These are phyloP conservation scores for Caenorhabditis inopinata DNA, from an alignment of 1,140 invertebrate species.

Conservation along the genomic window DNA sequence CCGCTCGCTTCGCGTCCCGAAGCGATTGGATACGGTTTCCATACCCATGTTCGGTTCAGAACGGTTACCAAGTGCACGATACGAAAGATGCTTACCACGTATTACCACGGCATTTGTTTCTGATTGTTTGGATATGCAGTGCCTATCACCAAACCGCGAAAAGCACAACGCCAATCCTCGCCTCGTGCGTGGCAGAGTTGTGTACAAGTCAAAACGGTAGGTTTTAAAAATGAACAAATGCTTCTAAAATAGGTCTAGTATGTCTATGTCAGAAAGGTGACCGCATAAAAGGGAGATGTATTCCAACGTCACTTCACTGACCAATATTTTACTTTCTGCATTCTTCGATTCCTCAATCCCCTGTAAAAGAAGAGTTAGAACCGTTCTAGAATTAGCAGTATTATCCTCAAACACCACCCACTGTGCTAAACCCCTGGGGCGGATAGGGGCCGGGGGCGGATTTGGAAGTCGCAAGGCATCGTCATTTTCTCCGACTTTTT, in stretches of 20 bases:
- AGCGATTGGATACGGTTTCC: neutral
- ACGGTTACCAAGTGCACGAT: neutral
- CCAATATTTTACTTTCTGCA: neutral
- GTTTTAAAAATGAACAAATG: neutral
- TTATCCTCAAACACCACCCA: constrained; percentile 23
- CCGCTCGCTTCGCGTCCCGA: constrained; percentile 4
- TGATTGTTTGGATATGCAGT: constrained; percentile 33
- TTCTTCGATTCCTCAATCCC: neutral
- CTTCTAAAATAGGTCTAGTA: neutral
- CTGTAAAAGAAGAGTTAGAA: constrained; percentile 16
- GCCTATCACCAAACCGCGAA: neutral
- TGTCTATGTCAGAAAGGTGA: neutral
- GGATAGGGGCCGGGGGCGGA: constrained; percentile 24
- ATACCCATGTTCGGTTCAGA: constrained; percentile 38
- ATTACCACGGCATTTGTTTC: constrained; percentile 6
- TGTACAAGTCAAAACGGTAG: constrained; percentile 49
- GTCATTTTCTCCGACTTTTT: constrained; percentile 2
- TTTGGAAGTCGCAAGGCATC: constrained; percentile 19
- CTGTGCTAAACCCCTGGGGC: constrained; percentile 32
- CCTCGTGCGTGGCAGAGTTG: constrained; percentile 43
- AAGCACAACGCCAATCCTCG: constrained; percentile 37
- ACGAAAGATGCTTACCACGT: constrained; percentile 18
- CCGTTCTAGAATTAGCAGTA: constrained; percentile 6
- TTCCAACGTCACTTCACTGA: no score
- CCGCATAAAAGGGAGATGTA: neutral